These are phyloP conservation scores for Rhinatrema bivittatum DNA, from an alignment of 2,797 vertebrate species.

Conservation along the genomic window DNA sequence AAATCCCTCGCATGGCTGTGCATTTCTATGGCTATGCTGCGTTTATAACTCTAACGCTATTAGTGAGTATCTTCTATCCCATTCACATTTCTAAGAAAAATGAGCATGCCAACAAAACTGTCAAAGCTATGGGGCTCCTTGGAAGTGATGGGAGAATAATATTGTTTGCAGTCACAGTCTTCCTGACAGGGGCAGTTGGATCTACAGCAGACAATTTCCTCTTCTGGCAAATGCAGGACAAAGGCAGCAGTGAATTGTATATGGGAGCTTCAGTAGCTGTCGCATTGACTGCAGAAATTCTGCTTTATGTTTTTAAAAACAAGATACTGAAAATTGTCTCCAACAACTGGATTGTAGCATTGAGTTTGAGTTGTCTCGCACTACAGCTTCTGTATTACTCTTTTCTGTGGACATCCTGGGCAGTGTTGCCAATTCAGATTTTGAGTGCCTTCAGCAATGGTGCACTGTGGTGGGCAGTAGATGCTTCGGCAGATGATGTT, in stretches of 20 bases:
- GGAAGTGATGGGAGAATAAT: slow-evolving; percentile 50
- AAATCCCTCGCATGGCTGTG: slow-evolving; percentile 23
- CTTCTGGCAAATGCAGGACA: slow-evolving; percentile 82
- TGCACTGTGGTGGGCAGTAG: slow-evolving; percentile 69
- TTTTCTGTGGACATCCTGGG: slow-evolving; percentile 73
- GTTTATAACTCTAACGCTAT: slow-evolving; percentile 36
- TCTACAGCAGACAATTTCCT: slow-evolving; percentile 70
- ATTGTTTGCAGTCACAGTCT: slow-evolving; percentile 52
- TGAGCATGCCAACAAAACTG: slow-evolving; percentile 21
- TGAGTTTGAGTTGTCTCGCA: slow-evolving; percentile 45
- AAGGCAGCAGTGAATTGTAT: slow-evolving; percentile 62
- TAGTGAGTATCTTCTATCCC: slow-evolving; percentile 54
- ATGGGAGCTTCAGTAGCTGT: slow-evolving; percentile 65
- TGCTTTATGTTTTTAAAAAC: slow-evolving; percentile 40
- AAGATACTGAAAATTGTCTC: slow-evolving; percentile 52
- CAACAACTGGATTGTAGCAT: slow-evolving; percentile 30
- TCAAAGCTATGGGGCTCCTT: slow-evolving; percentile 65
- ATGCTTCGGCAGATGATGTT: slow-evolving; percentile 47
- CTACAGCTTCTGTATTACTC: slow-evolving; percentile 76
- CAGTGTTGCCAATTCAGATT: slow-evolving; percentile 59
- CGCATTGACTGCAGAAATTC: slow-evolving; percentile 58
- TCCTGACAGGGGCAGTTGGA: slow-evolving; percentile 45
- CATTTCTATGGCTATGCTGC: slow-evolving; percentile 66
- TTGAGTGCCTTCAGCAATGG: slow-evolving; percentile 61
- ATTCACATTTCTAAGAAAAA: slow-evolving; percentile 50